phyloP scores from a whole-genome alignment of 1,140 invertebrate species.

The Patella vulgata region DNA sequence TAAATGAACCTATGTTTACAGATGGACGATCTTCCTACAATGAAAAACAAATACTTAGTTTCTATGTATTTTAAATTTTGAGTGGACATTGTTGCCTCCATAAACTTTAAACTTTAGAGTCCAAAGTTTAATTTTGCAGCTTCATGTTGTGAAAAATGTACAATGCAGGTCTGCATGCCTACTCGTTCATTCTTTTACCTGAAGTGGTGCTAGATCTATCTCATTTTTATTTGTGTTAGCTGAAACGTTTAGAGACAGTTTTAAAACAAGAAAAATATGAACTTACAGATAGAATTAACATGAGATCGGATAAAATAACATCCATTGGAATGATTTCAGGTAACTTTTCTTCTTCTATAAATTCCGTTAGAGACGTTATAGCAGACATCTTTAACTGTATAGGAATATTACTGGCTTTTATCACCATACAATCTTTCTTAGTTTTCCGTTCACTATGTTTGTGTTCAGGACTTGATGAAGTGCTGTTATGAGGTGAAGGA shows the following conservation, averaged over 20 bases:
- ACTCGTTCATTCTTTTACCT: too few species aligned
- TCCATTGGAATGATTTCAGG: conserved; percentile 81
- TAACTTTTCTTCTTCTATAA: conserved; percentile 87
- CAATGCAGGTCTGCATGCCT: too few species aligned
- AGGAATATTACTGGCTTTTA: conserved; percentile 31
- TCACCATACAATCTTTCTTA: conserved; percentile 35
- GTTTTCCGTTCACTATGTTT: conserved; percentile 9
- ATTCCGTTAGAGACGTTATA: conserved; percentile 79
- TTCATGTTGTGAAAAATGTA: too few species aligned
- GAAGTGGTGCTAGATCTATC: too few species aligned
- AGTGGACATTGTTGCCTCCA: too few species aligned
- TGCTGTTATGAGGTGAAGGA: not conserved
- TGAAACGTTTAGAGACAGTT: too few species aligned
- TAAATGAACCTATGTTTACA: conserved; percentile 82
- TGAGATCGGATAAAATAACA: conserved; percentile 67
- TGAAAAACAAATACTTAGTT: not conserved
- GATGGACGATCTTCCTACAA: conserved; percentile 79
- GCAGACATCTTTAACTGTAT: conserved; percentile 80
- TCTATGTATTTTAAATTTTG: too few species aligned
- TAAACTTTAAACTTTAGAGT: too few species aligned
- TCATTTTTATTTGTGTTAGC: too few species aligned
- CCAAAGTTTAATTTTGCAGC: too few species aligned
- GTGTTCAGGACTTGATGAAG: not conserved
- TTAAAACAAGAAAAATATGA: too few species aligned
- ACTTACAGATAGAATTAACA: conserved; percentile 48